Evolutionary conservation across 2,113 vertebrate species (phyloP).

Genomic region (Ageneiosus marmoratus): DNA sequence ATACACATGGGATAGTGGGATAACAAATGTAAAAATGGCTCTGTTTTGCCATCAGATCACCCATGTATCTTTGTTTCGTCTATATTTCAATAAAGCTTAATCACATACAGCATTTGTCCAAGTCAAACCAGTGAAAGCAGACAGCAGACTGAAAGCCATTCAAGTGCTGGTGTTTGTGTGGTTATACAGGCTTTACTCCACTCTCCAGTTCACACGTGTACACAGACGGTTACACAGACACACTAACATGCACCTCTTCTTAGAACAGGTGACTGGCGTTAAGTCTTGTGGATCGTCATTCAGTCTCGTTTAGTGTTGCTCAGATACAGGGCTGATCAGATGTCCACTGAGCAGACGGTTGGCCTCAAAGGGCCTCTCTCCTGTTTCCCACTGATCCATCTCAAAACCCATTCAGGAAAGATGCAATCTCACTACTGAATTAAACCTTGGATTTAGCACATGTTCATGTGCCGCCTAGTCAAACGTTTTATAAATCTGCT

Average conservation of each 20-base stretch:
- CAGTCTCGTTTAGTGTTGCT: slow-evolving; percentile 46
- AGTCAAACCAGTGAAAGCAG: slow-evolving; percentile 46
- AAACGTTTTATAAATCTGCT: neutral
- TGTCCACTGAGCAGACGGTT: slow-evolving; percentile 44
- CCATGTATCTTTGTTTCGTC: slow-evolving; percentile 45
- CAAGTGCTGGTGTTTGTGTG: slow-evolving; percentile 45
- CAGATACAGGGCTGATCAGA: slow-evolving; percentile 65
- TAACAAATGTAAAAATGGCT: slow-evolving; percentile 52
- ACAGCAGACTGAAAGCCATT: slow-evolving; percentile 55
- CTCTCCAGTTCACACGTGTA: slow-evolving; percentile 41
- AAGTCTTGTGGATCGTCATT: slow-evolving; percentile 48
- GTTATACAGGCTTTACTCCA: slow-evolving; percentile 46
- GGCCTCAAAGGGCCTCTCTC: slow-evolving; percentile 43
- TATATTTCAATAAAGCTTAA: slow-evolving; percentile 41
- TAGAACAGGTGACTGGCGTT: slow-evolving; percentile 61
- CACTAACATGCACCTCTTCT: slow-evolving; percentile 48
- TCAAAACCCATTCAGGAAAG: slow-evolving; percentile 10
- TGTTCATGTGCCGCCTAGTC: slow-evolving; percentile 50
- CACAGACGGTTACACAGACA: slow-evolving; percentile 44
- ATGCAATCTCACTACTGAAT: slow-evolving; percentile 8
- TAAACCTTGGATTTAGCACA: slow-evolving; percentile 13
- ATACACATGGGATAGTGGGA: slow-evolving; percentile 27
- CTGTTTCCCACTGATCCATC: slow-evolving; percentile 28
- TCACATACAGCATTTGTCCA: slow-evolving; percentile 40
- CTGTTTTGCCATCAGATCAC: slow-evolving; percentile 48